phyloP scores from a whole-genome alignment of 2,113 vertebrate genomes.

The Oncorhynchus clarkii region DNA sequence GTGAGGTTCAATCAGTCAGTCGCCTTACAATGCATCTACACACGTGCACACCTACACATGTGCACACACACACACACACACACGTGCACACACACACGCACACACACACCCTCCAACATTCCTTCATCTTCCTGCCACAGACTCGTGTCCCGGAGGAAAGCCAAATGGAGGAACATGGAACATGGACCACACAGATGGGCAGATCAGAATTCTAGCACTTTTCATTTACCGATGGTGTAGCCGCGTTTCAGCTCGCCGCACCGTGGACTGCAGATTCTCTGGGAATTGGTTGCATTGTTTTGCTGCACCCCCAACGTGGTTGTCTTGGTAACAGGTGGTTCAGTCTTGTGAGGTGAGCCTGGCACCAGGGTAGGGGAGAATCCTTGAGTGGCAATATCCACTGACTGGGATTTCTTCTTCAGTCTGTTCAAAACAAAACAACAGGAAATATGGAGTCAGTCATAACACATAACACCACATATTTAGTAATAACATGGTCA shows the following conservation, averaged over 20 bases:
- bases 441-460: not conserved
- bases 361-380: slow-evolving; percentile 81
- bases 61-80: not conserved
- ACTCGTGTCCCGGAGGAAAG: not conserved
- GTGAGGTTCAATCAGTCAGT: no score
- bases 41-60: not conserved
- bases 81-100: not conserved
- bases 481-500: not conserved
- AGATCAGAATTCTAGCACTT: not conserved
- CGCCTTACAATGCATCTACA: not conserved
- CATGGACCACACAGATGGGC: not conserved
- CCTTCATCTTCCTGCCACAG: not conserved
- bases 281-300: slow-evolving; percentile 82
- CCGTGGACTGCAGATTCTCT: slow-evolving; percentile 75
- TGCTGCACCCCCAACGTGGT: slow-evolving; percentile 83
- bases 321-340: slow-evolving; percentile 74
- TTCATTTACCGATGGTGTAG: slow-evolving; percentile 91
- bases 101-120: not conserved
- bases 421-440: slow-evolving; percentile 74
- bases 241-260: slow-evolving; percentile 89
- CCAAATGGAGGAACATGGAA: not conserved
- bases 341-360: slow-evolving; percentile 75
- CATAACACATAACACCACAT: not conserved
- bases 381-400: slow-evolving; percentile 86
- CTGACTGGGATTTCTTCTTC: slow-evolving; percentile 97